Evolutionary conservation across 2,888 invertebrate genomes (phyloP).

Genomic region (Neoscelio sp.): DNA sequence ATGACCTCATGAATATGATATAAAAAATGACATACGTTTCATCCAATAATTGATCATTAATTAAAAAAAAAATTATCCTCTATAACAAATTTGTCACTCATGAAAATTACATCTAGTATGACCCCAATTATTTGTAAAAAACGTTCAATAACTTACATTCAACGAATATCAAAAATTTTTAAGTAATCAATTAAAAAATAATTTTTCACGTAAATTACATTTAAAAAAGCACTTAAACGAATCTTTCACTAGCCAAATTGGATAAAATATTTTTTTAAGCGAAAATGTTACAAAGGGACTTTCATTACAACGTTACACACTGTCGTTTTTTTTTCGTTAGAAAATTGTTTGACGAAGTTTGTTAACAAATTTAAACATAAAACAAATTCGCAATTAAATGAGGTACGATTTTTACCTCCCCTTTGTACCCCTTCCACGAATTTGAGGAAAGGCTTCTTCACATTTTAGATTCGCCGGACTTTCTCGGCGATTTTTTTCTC

Average conservation of each 20-base stretch:
- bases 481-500: too few relatives aligned
- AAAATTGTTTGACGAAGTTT: constrained; percentile 49
- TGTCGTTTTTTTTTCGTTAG: constrained; percentile 12
- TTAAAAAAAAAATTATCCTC: too few relatives aligned
- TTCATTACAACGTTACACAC: neutral
- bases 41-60: too few relatives aligned
- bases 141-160: constrained; percentile 18
- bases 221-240: constrained; percentile 50
- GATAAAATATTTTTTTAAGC: constrained; percentile 29
- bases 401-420: too few relatives aligned
- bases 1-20: too few relatives aligned
- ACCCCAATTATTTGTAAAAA: constrained; percentile 25
- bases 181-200: constrained; percentile 24
- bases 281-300: constrained; percentile 31
- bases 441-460: too few relatives aligned
- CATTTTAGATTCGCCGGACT: too few relatives aligned
- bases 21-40: too few relatives aligned
- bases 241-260: constrained; percentile 39
- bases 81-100: too few relatives aligned
- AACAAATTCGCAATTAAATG: too few relatives aligned
- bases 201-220: constrained; percentile 37
- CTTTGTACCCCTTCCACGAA: too few relatives aligned
- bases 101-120: too few relatives aligned
- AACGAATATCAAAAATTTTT: constrained; percentile 20
- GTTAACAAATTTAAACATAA: neutral